phyloP scores from a whole-genome alignment of 2,113 vertebrate species.

The Felis chaus region DNA sequence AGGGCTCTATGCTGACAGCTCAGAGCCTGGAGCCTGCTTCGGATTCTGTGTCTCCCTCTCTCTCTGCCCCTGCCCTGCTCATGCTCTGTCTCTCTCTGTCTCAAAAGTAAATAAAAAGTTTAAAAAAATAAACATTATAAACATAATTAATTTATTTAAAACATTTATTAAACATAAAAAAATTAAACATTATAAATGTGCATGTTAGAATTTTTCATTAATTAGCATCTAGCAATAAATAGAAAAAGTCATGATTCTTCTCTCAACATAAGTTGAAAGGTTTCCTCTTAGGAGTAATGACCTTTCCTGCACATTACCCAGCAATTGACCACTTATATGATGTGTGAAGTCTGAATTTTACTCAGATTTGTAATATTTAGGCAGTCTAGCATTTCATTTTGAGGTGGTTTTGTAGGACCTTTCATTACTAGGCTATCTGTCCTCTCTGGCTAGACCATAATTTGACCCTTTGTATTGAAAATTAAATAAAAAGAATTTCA shows the following conservation, averaged over 20 bases:
- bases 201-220: not conserved
- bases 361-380: not conserved
- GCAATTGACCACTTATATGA: not conserved
- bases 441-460: not conserved
- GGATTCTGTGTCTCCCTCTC: too few relatives aligned
- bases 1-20: too few relatives aligned
- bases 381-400: not conserved
- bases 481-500: not conserved
- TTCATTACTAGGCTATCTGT: not conserved
- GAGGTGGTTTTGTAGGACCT: not conserved
- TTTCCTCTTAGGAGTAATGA: not conserved
- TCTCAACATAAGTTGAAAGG: not conserved
- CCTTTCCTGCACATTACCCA: not conserved
- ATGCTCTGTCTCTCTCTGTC: too few relatives aligned
- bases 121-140: too few relatives aligned
- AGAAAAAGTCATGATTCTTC: not conserved
- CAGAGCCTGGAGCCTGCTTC: too few relatives aligned
- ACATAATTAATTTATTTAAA: too few relatives aligned
- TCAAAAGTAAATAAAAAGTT: too few relatives aligned
- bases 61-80: too few relatives aligned
- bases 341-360: not conserved
- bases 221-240: conserved; percentile 13
- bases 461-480: not conserved
- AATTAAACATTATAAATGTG: not conserved
- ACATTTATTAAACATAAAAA: too few relatives aligned